Evolutionary conservation across 2,797 vertebrate species (phyloP).

Genomic region (Vipera latastei): DNA sequence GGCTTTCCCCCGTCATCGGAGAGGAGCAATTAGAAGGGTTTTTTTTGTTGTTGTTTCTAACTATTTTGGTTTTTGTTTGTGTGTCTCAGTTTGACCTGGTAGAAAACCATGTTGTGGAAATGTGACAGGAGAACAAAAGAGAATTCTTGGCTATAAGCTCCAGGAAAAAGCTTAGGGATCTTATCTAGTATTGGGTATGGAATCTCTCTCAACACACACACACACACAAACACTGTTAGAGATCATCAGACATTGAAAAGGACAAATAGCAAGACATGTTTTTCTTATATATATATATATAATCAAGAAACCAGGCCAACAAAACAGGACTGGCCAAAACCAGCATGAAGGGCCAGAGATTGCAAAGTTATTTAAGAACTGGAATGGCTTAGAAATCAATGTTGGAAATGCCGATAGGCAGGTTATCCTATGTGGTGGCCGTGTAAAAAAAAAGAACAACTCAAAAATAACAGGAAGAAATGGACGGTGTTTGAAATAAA

Average conservation of each 20-base stretch:
- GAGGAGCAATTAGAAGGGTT: neutral
- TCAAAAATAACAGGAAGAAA: neutral
- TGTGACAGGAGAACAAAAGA: neutral
- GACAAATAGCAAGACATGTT: neutral
- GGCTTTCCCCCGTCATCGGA: neutral
- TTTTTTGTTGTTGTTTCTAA: neutral
- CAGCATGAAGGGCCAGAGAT: neutral
- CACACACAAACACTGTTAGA: too few relatives aligned
- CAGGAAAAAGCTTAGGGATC: neutral
- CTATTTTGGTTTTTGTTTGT: neutral
- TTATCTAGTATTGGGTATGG: neutral
- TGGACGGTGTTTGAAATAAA: neutral
- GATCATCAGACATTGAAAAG: neutral
- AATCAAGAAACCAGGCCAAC: neutral
- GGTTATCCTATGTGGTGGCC: neutral
- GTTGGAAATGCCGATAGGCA: neutral
- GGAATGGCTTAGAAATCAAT: neutral
- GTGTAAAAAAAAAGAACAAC: neutral
- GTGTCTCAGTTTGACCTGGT: neutral
- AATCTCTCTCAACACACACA: neutral
- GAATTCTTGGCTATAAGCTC: neutral
- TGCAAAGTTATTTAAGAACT: neutral
- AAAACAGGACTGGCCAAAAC: neutral
- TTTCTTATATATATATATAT: neutral
- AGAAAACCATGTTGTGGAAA: neutral